phyloP scores from a whole-genome alignment of 1,140 invertebrate genomes.

The Gerris buenoi region DNA sequence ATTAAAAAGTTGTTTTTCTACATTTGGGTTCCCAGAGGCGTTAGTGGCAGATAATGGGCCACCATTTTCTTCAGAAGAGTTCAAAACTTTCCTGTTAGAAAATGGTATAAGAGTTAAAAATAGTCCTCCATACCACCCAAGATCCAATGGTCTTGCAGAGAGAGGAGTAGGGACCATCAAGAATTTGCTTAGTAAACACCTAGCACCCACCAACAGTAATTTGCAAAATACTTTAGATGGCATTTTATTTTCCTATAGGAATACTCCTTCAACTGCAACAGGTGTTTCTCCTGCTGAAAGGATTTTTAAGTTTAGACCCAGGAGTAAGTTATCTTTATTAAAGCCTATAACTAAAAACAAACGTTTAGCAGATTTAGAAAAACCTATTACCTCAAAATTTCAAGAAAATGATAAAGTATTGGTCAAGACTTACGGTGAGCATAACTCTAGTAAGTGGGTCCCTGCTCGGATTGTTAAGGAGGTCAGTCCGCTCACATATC shows the following conservation, averaged over 20 bases:
- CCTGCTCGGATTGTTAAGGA: not conserved
- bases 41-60: too few species aligned
- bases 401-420: not conserved
- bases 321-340: not conserved
- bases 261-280: not conserved
- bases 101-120: too few species aligned
- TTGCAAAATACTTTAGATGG: not conserved
- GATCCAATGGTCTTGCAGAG: not conserved
- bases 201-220: not conserved
- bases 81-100: too few species aligned
- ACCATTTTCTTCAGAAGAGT: too few species aligned
- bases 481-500: not conserved
- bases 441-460: not conserved
- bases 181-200: not conserved
- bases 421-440: not conserved
- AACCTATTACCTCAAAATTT: not conserved
- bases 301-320: not conserved
- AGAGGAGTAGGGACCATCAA: not conserved
- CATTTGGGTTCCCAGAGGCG: too few species aligned
- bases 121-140: not conserved
- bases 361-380: not conserved
- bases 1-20: too few species aligned
- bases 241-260: not conserved
- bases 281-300: not conserved
- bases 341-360: not conserved